phyloP scores from a whole-genome alignment of 1,140 invertebrate species.

The Macrosteles quadrilineatus region DNA sequence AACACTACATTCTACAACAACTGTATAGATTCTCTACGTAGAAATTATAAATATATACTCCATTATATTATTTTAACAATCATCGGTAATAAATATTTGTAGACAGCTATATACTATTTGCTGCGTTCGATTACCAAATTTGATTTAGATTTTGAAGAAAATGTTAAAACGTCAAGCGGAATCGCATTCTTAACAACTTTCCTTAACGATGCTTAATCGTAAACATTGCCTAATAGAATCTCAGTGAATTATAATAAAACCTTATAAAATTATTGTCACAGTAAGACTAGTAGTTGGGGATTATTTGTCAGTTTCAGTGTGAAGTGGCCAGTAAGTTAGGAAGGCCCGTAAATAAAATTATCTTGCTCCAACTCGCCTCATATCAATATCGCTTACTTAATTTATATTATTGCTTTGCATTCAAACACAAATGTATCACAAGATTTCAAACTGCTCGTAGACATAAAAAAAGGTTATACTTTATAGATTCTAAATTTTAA shows the following conservation, averaged over 20 bases:
- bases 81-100: conserved; percentile 15
- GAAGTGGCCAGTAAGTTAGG: not conserved
- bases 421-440: not conserved
- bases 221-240: conserved; percentile 4
- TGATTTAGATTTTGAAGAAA: not conserved
- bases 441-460: not conserved
- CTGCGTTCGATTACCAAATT: not conserved
- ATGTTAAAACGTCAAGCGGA: not conserved
- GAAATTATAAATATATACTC: conserved; percentile 24
- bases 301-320: not conserved
- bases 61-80: conserved; percentile 22
- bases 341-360: not conserved
- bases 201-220: not conserved
- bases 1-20: conserved; percentile 8
- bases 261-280: conserved; percentile 26
- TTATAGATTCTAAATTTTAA: no score
- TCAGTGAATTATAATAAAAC: conserved; percentile 2
- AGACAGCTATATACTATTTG: conserved; percentile 9
- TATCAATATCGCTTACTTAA: not conserved
- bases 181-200: not conserved
- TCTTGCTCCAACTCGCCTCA: not conserved
- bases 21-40: conserved; percentile 19
- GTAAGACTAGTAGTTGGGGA: not conserved
- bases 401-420: not conserved
- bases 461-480: no score